Percentiles rank a stretch among this genome's conserved stretches.
phyloP scores from a whole-genome alignment of 2,797 vertebrate genomes.

The Clarias fuscus region DNA sequence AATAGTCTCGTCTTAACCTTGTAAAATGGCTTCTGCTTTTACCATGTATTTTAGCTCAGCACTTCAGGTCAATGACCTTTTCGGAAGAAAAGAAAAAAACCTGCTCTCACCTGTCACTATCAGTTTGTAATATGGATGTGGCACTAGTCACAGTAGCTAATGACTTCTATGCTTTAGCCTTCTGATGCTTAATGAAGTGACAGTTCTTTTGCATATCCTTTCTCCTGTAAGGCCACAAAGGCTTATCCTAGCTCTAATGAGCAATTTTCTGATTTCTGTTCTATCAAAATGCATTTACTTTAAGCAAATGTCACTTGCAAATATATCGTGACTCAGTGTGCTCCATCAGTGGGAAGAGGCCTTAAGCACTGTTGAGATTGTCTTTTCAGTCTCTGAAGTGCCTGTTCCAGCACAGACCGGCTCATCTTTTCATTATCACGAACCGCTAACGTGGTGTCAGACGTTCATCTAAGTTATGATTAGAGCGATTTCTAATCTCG shows the following conservation, averaged over 20 bases:
- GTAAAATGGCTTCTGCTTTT: conserved; percentile 23
- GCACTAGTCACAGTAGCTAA: conserved; percentile 32
- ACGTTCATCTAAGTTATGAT: conserved; percentile 56
- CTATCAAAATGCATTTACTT: conserved; percentile 57
- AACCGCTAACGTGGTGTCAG: conserved; percentile 53
- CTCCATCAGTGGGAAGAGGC: conserved; percentile 44
- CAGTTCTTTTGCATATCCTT: conserved; percentile 40
- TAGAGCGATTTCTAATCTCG: conserved; percentile 54
- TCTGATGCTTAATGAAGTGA: conserved; percentile 54
- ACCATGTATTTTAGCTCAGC: conserved; percentile 24
- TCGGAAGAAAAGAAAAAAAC: neutral
- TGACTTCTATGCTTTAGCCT: conserved; percentile 44
- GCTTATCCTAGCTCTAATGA: conserved; percentile 47
- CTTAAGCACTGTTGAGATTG: conserved; percentile 51
- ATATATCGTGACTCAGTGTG: conserved; percentile 58
- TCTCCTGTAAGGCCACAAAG: conserved; percentile 39
- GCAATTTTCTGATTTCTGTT: conserved; percentile 49
- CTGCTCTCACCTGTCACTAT: conserved; percentile 31
- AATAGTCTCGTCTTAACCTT: neutral
- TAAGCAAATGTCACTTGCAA: conserved; percentile 63
- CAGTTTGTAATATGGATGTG: conserved; percentile 28
- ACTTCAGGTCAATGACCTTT: conserved; percentile 28
- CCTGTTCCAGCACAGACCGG: conserved; percentile 38
- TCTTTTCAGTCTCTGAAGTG: conserved; percentile 55
- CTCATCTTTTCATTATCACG: conserved; percentile 57